A percentile compares a stretch with the other conserved stretches of the same genome.
Conservation (phyloP, 1,140 invertebrate species). For the Dinoponera quadriceps region DNA sequence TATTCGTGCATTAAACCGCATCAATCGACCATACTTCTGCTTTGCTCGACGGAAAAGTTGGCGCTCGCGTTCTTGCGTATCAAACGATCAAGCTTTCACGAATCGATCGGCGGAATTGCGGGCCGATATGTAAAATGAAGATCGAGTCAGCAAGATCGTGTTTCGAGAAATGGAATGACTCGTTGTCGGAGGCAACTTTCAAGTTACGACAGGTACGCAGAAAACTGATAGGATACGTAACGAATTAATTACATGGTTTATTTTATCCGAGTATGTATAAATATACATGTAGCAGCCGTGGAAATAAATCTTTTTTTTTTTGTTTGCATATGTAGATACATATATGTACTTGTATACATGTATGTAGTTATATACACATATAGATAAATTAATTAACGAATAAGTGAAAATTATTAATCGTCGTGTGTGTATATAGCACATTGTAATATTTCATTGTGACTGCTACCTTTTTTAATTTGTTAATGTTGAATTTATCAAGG, state of each 20-base stretch:
- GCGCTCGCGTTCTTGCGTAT: constrained; percentile 21
- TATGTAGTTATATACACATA: not conserved
- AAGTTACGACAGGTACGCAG: not conserved
- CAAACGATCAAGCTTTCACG: constrained; percentile 24
- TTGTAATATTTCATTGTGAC: constrained; percentile 39
- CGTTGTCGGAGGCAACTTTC: too few relatives aligned
- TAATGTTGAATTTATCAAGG: constrained; percentile 41
- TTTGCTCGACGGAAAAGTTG: constrained; percentile 36
- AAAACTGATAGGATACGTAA: constrained; percentile 1
- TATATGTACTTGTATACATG: constrained; percentile 58
- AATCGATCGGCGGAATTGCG: constrained; percentile 42
- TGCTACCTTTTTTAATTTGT: constrained; percentile 54
- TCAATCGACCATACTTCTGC: constrained; percentile 19
- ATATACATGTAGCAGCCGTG: constrained; percentile 75
- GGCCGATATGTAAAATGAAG: constrained; percentile 36
- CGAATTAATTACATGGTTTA: constrained; percentile 58
- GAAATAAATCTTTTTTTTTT: constrained; percentile 60
- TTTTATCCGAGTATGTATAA: constrained; percentile 76
- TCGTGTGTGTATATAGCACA: constrained; percentile 36
- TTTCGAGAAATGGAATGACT: not conserved
- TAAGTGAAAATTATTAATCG: constrained; percentile 5
- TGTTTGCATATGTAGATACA: constrained; percentile 57
- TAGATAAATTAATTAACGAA: too few relatives aligned
- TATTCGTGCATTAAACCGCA: constrained; percentile 29
- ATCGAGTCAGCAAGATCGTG: constrained; percentile 16